Base-by-base conservation (phyloP, 2,113 vertebrate genomes). In the Emydocephalus ijimae region DNA sequence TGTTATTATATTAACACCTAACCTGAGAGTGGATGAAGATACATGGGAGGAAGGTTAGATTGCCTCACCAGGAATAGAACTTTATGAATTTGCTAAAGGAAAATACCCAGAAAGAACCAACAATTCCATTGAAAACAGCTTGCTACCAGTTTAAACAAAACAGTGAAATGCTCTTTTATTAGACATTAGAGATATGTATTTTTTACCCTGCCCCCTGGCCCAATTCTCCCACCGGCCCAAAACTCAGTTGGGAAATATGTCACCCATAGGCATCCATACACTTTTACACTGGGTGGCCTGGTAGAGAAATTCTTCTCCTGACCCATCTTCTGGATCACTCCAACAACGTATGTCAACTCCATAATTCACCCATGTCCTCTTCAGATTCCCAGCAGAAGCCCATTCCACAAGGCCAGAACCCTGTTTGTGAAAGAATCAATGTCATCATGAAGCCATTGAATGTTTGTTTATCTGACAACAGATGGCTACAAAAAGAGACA, bases 391-490 rank as follows among this genome's bases (percentile, higher is more conserved):
- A 9, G 97, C 97, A 2, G 98, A 99, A 74, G 98, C 97, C 97
- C 98, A 93, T 88, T 98, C 98, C 85, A 98, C 98, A 96, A 98
- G 98, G 96, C 98, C 98, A 56, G 98, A 98, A 59, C 98, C 98
- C 98, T 99, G 93, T n/a, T 7, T 2, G 92, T 43, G 61, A 48
- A 29, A 43, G 3, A 81, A 26, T 26, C 61, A 85, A 56, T 14
- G 43, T 18, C 3, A 64, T 10, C 10, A 90, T 18, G n/a, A 81
- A 39, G 18, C 15, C 69, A 43, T 9, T 39, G 34, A 21, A 43
- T 21, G 18, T 81, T 81, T 39, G 34, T 20, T 81, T 39, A 39
- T 6, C 34, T 9, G 69, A 74, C 69, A 34, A 74, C 2, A 74
- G 69, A 81, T 43, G 74, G 74, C 7, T 39, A 21, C 74, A 43